phyloP scores from a whole-genome alignment of 2,113 vertebrate species.

The Saimiri boliviensis region DNA sequence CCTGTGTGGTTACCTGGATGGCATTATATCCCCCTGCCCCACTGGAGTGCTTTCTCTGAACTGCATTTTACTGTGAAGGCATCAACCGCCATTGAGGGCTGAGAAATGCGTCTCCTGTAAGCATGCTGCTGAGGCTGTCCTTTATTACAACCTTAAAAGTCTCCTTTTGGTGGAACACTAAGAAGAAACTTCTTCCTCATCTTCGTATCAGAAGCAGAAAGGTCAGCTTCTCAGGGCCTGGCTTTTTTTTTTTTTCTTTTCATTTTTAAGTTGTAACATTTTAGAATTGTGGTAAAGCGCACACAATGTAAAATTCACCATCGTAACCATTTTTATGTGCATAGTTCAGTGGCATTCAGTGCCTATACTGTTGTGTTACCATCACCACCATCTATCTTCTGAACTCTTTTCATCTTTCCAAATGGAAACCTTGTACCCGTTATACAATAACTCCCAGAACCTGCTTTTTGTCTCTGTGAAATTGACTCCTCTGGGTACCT shows the following conservation, averaged over 20 bases:
- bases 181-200: background rate
- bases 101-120: fast-evolving
- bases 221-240: background rate
- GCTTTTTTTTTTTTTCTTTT: background rate
- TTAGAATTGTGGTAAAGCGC: background rate
- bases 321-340: background rate
- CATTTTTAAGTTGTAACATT: background rate
- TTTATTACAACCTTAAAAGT: background rate
- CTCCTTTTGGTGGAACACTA: background rate
- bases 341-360: background rate
- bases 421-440: background rate
- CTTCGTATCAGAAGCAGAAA: background rate
- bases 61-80: background rate
- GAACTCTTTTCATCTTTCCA: background rate
- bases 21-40: fast-evolving
- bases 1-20: background rate
- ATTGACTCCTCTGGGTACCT: background rate
- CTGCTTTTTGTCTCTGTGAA: background rate
- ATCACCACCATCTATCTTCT: background rate
- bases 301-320: background rate
- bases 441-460: background rate
- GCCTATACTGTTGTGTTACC: too few species aligned
- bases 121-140: background rate
- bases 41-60: background rate
- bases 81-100: background rate